phyloP scores from a whole-genome alignment of 2,113 vertebrate species.

The Lanius collurio region DNA sequence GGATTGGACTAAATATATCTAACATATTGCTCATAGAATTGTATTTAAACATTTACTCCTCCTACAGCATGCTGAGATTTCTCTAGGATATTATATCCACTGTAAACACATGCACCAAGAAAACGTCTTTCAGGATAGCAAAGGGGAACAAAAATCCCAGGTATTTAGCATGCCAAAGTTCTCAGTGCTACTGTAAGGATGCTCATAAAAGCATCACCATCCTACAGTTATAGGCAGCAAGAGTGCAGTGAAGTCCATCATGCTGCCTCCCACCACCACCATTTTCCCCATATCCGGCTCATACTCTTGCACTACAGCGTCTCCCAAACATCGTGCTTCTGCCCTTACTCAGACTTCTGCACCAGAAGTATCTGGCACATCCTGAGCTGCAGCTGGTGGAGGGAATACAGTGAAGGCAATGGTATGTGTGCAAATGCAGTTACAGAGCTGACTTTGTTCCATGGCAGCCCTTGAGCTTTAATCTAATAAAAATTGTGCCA shows the following conservation, averaged over 20 bases:
- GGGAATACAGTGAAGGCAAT: neutral
- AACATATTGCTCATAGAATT: neutral
- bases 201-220: neutral
- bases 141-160: neutral
- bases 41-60: neutral
- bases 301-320: rapidly evolving
- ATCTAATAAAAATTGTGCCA: neutral
- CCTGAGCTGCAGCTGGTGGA: neutral
- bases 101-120: neutral
- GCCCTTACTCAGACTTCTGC: neutral
- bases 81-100: neutral
- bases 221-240: neutral
- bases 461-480: neutral
- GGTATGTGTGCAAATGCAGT: conserved; percentile 22
- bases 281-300: neutral
- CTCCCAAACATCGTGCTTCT: neutral
- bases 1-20: neutral
- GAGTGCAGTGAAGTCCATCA: neutral
- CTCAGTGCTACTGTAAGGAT: neutral
- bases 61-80: neutral
- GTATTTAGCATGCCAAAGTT: neutral
- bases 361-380: neutral
- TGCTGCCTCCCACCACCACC: neutral
- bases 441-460: conserved; percentile 41
- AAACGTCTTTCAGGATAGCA: neutral